phyloP scores from a whole-genome alignment of 2,113 vertebrate species.

The Struthio camelus region DNA sequence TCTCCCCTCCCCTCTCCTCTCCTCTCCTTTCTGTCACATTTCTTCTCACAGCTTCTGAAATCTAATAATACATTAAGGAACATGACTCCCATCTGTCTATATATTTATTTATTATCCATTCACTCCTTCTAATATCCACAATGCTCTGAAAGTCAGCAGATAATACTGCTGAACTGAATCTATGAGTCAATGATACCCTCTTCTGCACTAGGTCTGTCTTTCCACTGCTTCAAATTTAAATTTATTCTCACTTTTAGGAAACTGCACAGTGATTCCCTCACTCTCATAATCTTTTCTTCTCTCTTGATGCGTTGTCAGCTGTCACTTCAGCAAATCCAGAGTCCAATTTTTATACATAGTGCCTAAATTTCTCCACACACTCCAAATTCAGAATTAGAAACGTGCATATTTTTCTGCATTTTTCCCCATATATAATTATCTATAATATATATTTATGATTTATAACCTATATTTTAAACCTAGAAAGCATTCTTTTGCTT shows the following conservation, averaged over 20 bases:
- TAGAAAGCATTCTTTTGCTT: background rate
- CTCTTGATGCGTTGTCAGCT: background rate
- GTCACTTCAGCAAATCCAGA: background rate
- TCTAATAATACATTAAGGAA: background rate
- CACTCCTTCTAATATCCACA: background rate
- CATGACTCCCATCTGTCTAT: background rate
- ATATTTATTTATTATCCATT: background rate
- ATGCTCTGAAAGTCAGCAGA: background rate
- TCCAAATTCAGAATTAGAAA: background rate
- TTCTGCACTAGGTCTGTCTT: background rate
- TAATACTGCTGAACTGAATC: background rate
- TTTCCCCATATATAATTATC: background rate
- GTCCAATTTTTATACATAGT: background rate
- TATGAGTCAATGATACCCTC: background rate
- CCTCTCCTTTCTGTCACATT: background rate
- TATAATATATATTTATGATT: background rate
- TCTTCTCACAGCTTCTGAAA: background rate
- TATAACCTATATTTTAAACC: background rate
- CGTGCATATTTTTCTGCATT: background rate
- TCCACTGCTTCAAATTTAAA: background rate
- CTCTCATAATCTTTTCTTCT: background rate
- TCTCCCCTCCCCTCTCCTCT: background rate
- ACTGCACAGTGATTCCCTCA: rapidly evolving
- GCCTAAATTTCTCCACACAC: background rate
- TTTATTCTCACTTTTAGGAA: background rate